Evolutionary conservation across 2,113 vertebrate species (phyloP).

Genomic region (Colaptes auratus): DNA sequence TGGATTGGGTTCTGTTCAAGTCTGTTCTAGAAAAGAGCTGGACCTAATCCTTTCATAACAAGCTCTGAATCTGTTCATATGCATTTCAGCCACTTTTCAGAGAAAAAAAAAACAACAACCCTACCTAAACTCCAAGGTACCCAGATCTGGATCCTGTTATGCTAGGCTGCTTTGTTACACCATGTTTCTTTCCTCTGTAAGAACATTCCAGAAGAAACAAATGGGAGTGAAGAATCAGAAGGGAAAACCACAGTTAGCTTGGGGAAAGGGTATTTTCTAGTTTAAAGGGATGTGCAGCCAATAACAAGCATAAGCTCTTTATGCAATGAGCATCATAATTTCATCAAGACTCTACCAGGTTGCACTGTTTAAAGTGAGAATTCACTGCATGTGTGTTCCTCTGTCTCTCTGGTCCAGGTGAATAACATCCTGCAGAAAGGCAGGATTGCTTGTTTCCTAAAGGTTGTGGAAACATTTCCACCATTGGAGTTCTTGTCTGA

Average conservation of each 20-base stretch:
- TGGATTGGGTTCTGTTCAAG: slow-evolving; percentile 20
- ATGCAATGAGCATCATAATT: neutral
- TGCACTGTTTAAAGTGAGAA: neutral
- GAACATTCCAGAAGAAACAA: neutral
- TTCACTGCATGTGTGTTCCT: neutral
- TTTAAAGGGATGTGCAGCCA: neutral
- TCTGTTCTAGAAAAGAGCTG: slow-evolving; percentile 29
- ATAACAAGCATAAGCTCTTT: neutral
- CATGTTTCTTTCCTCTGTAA: neutral
- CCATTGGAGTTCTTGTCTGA: neutral
- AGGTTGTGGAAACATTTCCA: neutral
- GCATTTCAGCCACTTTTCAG: neutral
- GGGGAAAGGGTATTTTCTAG: neutral
- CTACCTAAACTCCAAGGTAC: neutral
- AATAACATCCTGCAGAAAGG: neutral
- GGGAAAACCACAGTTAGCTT: neutral
- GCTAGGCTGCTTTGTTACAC: neutral
- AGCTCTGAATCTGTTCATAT: neutral
- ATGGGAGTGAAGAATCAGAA: neutral
- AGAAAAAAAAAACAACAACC: neutral
- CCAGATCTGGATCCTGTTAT: neutral
- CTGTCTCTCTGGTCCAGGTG: neutral
- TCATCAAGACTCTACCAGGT: neutral
- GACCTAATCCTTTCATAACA: slow-evolving; percentile 21
- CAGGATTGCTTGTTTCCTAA: neutral